Base-by-base conservation (phyloP, 2,888 invertebrate species). In the Allophyes oxyacanthae region DNA sequence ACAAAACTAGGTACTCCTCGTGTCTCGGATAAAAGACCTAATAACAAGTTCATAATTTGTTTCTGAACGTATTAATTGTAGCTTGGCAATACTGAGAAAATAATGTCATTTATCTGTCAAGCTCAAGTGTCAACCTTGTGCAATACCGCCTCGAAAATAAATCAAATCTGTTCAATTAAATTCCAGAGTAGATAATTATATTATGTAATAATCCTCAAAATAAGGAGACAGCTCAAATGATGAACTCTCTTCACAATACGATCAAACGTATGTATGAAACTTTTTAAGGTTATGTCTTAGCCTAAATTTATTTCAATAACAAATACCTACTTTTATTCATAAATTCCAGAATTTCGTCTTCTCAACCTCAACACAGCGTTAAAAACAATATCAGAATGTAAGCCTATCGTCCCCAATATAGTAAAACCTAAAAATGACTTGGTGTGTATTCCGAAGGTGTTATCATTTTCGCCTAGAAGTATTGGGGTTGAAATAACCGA, bases 161-260 rank as follows among this genome's bases (percentile, higher is more conserved):
- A 8, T 28, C 28, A 6, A 28, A 28, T 8, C n/a, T n/a, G n/a
- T n/a, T n/a, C 20, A 20, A 28, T 28, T 28, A 4, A 28, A 4
- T 28, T 8, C 28, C 28, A 28, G n/a, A n/a, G 5, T 2, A 32
- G 8, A 32, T 10, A 59, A 66, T 46, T 62, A 78, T 75, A 66
- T 46, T 62, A 78, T 75, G 75, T 69, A 58, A 72, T 50, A 45
- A 40, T 28, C n/a, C 28, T 44, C 26, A 37, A 38, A 26, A 10
- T 10, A 14, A 45, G 41, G 46, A 63, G 36, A 43, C 59, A 69
- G 48, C 54, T 64, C 52, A 28, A 28, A 81, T 82, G 79, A 88
- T 92, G 84, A 91, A 90, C 70, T 88, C 89, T 30, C 69, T 92
- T 56, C 88, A 88, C 6, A 89, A 85, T 45, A 85, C 89, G 45